A percentile compares a stretch with the other conserved stretches of the same genome.
phyloP scores from a whole-genome alignment of 2,113 vertebrate species.

The Calonectris borealis region DNA sequence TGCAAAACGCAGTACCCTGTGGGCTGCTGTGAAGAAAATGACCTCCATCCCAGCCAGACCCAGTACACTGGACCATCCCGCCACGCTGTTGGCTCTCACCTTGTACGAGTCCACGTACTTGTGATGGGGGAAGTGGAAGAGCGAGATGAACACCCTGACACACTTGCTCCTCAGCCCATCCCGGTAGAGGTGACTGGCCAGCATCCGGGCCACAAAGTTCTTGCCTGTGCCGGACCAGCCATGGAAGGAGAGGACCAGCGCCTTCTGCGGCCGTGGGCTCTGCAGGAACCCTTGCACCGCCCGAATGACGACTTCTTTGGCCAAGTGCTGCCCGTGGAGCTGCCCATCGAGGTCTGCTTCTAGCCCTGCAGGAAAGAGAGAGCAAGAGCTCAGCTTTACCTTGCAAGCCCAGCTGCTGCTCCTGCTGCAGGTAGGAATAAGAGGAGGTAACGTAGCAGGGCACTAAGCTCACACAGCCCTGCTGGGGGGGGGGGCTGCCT shows the following conservation, averaged over 20 bases:
- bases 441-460: accelerated
- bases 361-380: slow-evolving; percentile 74
- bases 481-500: background rate
- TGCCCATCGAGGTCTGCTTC: slow-evolving; percentile 78
- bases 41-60: background rate
- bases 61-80: accelerated
- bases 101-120: slow-evolving; percentile 86
- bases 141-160: slow-evolving; percentile 86
- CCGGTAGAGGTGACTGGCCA: slow-evolving; percentile 87
- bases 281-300: slow-evolving; percentile 81
- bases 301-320: slow-evolving; percentile 77
- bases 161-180: slow-evolving; percentile 89
- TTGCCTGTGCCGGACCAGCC: slow-evolving; percentile 98
- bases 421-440: background rate
- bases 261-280: slow-evolving; percentile 76
- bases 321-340: slow-evolving; percentile 93
- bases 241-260: slow-evolving; percentile 90
- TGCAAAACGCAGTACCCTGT: accelerated
- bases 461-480: background rate
- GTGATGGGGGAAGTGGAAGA: slow-evolving; percentile 89
- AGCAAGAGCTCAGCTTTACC: background rate
- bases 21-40: accelerated
- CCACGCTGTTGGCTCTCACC: slow-evolving; percentile 58
- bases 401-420: background rate
- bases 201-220: slow-evolving; percentile 90